Evolutionary conservation across 2,797 vertebrate species (phyloP).

Genomic region (Apogon talboti): DNA sequence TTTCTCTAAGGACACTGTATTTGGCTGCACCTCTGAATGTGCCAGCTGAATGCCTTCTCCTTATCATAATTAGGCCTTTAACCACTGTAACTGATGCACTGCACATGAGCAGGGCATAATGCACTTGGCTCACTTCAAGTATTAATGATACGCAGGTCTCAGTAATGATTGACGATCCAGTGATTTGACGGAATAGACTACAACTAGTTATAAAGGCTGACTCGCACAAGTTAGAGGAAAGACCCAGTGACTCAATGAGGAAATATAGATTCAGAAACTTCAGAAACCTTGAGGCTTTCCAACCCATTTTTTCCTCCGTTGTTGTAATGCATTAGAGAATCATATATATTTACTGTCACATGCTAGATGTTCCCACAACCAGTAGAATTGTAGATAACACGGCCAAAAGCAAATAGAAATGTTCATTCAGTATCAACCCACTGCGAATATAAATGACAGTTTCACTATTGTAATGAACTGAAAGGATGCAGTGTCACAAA

Average conservation of each 20-base stretch:
- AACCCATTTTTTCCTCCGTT: no score
- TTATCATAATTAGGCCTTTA: slow-evolving; percentile 55
- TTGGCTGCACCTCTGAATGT: slow-evolving; percentile 30
- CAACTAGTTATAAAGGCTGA: slow-evolving; percentile 46
- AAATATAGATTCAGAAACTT: slow-evolving; percentile 31
- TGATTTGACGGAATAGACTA: slow-evolving; percentile 59
- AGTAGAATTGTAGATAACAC: background rate
- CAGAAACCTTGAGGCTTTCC: slow-evolving; percentile 16
- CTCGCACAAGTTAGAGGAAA: slow-evolving; percentile 38
- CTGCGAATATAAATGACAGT: no score
- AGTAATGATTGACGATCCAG: slow-evolving; percentile 51
- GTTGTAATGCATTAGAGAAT: no score
- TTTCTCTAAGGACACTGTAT: slow-evolving; percentile 58
- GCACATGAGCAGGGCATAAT: slow-evolving; percentile 49
- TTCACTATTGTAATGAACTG: no score
- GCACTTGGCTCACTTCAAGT: slow-evolving; percentile 50
- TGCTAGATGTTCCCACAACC: no score
- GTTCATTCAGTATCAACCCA: no score
- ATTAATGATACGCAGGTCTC: slow-evolving; percentile 61
- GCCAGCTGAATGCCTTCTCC: slow-evolving; percentile 21
- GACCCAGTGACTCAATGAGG: slow-evolving; percentile 20
- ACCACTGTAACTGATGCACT: slow-evolving; percentile 34
- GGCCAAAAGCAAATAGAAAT: no score
- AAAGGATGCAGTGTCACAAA: no score
- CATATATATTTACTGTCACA: no score